phyloP scores from a whole-genome alignment of 1,140 invertebrate genomes.

The Heterodera schachtii region DNA sequence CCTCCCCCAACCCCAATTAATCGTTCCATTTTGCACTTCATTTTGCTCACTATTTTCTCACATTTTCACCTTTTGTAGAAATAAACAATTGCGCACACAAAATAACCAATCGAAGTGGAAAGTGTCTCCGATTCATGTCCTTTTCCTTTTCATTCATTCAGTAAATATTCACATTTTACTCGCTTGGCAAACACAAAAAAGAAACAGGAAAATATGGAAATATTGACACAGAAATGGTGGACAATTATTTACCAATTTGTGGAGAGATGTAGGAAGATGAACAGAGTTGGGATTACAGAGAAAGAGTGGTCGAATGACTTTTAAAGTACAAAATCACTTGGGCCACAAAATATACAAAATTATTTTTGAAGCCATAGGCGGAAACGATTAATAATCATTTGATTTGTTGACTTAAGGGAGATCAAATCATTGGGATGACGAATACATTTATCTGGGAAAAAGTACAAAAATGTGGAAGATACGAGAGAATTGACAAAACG shows the following conservation, averaged over 20 bases:
- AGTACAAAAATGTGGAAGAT: too few relatives aligned
- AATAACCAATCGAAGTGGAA: too few relatives aligned
- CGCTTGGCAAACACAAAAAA: constrained; percentile 17
- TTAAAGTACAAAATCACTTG: not conserved
- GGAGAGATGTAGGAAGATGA: not conserved
- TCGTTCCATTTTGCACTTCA: too few relatives aligned
- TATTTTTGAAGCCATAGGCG: too few relatives aligned
- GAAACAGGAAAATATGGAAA: not conserved
- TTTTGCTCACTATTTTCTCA: too few relatives aligned
- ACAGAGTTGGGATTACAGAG: not conserved
- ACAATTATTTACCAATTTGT: not conserved
- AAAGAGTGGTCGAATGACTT: not conserved
- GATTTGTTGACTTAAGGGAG: not conserved
- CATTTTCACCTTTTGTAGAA: too few relatives aligned
- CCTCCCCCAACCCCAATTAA: too few relatives aligned
- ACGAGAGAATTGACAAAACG: too few relatives aligned
- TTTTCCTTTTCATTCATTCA: not conserved
- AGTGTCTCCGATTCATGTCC: not conserved
- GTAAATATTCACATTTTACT: not conserved
- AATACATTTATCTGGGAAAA: too few relatives aligned
- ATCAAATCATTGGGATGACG: not conserved
- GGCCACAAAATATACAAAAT: too few relatives aligned
- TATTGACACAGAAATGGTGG: not conserved
- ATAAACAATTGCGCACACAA: too few relatives aligned
- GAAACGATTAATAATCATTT: too few relatives aligned